Evolutionary conservation across 2,888 invertebrate genomes (phyloP), one percentile per base, ranked within the genome.

Genomic region (Muschampia plurimacula): DNA sequence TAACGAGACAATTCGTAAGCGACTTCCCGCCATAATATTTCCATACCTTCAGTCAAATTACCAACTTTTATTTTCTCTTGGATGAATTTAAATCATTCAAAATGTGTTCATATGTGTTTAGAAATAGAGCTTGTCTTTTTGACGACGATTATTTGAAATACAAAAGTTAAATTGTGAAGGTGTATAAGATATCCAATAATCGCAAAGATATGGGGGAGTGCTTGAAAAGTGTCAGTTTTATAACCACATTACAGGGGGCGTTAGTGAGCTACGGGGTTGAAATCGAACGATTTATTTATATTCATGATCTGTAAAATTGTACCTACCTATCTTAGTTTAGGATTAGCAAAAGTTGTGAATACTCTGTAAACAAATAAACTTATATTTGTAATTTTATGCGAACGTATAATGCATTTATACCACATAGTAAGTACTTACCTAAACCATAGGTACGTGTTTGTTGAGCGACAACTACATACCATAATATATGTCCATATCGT

Each of bases 1-100:
- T 86, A 90, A 88, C 80, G 81, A 91, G 89, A 89, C 90, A 83
- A 93, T 93, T 92, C 89, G 87, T 90, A 92, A 86, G 89, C 92
- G 74, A 89, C 86, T 89, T 91, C 89, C 87, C 85, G 87, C 87
- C 85, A 85, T 91, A 87, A 89, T 89, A 92, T 92, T 92, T 89
- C 89, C 91, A 93, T 91, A 90, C 85, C 86, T 86, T 84, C 79
- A 80, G 77, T 77, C 55, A 67, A 69, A 57, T 69, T 66, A 72
- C 64, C 70, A 76, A 74, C 68, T 72, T 74, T 73, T 71, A 64
- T 74, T 66, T 67, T 63, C 10, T 44, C 15, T 15, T 36, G 7
- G 8, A 44, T 2, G 28, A n/a, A 28, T 41, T 5, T 7, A 15
- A 69, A 8, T 0, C 41, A 41, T 57, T 49, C 41, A 7, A 67